Evolutionary conservation across 2,797 vertebrate genomes (phyloP).

Genomic region (Euthynnus affinis): DNA sequence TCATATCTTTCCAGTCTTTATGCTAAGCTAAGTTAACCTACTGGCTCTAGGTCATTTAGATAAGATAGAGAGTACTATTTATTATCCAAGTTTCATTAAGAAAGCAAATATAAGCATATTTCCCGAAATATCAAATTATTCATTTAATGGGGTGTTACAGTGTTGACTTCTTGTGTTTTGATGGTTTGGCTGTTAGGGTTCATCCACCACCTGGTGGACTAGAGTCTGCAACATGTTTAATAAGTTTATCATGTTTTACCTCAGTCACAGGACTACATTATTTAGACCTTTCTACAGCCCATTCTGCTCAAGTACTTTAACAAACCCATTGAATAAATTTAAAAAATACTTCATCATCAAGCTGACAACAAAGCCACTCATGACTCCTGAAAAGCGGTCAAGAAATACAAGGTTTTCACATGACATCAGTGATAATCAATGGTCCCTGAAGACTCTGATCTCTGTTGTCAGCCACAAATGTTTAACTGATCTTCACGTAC

Average conservation of each 20-base stretch:
- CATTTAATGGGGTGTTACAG: too few species aligned
- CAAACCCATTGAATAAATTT: background rate
- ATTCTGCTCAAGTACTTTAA: background rate
- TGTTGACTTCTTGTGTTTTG: background rate
- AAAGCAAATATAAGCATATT: too few species aligned
- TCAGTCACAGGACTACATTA: background rate
- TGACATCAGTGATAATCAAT: background rate
- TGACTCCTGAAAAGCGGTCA: background rate
- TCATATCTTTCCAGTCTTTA: too few species aligned
- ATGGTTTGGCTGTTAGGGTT: too few species aligned
- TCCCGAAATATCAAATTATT: too few species aligned
- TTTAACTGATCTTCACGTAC: slow-evolving; percentile 9
- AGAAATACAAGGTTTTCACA: slow-evolving; percentile 3
- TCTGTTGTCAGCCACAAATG: slow-evolving; percentile 18
- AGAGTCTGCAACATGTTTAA: too few species aligned
- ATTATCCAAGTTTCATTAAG: too few species aligned
- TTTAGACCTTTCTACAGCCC: background rate
- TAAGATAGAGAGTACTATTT: too few species aligned
- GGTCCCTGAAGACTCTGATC: slow-evolving; percentile 8
- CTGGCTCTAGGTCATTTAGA: too few species aligned
- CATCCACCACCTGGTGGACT: too few species aligned
- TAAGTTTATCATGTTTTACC: too few species aligned
- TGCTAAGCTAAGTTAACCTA: too few species aligned
- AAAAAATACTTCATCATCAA: background rate
- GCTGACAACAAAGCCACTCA: background rate